phyloP scores from a whole-genome alignment of 2,113 vertebrate genomes.

The Micromys minutus region DNA sequence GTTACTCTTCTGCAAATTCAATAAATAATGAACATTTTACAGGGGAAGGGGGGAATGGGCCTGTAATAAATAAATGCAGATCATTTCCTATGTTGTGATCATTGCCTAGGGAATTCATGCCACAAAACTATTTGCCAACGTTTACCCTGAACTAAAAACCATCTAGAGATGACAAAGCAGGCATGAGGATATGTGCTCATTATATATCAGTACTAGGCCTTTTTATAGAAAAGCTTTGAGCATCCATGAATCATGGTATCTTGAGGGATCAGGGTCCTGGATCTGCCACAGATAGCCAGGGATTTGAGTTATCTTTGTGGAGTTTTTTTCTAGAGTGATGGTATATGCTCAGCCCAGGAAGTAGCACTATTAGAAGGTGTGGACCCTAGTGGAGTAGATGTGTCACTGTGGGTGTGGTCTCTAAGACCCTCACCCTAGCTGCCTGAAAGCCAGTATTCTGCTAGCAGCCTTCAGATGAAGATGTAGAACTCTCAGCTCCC shows the following conservation, averaged over 20 bases:
- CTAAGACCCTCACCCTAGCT: too few species aligned
- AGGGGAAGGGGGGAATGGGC: too few species aligned
- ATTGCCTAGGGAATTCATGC: not conserved
- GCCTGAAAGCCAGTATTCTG: too few species aligned
- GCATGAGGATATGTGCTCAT: not conserved
- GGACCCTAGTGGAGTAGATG: too few species aligned
- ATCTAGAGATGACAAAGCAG: too few species aligned
- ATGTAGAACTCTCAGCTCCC: too few species aligned
- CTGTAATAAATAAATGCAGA: too few species aligned
- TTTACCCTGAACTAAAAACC: not conserved
- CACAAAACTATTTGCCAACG: not conserved
- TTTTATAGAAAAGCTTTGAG: not conserved
- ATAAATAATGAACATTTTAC: not conserved
- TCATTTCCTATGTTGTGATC: not conserved
- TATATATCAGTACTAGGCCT: not conserved
- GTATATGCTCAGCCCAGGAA: too few species aligned
- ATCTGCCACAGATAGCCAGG: too few species aligned
- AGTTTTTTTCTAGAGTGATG: not conserved
- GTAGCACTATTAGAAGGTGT: too few species aligned
- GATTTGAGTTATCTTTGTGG: not conserved
- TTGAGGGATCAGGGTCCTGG: fast-evolving
- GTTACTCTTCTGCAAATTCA: not conserved
- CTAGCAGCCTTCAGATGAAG: too few species aligned
- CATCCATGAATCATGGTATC: not conserved
- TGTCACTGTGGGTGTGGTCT: too few species aligned